Conservation (phyloP, 2,797 vertebrate genomes). For the Labroides dimidiatus region DNA sequence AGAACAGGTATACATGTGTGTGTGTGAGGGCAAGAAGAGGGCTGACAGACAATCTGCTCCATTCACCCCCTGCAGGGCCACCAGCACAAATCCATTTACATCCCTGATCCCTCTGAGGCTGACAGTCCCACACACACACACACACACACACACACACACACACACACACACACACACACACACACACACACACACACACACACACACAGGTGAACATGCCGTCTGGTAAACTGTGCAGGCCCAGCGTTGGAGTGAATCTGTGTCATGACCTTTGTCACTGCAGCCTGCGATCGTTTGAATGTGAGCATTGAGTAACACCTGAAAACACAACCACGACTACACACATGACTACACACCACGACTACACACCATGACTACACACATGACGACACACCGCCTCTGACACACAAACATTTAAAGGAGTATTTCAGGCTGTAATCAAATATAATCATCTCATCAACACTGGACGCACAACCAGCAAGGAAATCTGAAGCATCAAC, state of each 20-base stretch:
- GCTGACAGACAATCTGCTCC: conserved; percentile 64
- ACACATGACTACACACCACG: no score
- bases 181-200: not conserved
- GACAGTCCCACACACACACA: conserved; percentile 22
- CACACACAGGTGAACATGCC: not conserved
- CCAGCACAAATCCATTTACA: conserved; percentile 63
- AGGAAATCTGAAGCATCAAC: conserved; percentile 5
- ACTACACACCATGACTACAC: not conserved
- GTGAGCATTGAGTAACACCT: not conserved
- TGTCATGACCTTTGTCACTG: conserved; percentile 42
- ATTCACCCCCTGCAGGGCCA: conserved; percentile 57
- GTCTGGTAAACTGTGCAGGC: conserved; percentile 3
- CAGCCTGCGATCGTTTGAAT: not conserved
- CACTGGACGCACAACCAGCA: not conserved
- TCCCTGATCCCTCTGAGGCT: conserved; percentile 41
- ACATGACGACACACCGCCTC: not conserved
- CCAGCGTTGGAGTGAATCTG: conserved; percentile 7
- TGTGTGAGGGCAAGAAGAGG: conserved; percentile 37
- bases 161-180: conserved; percentile 1
- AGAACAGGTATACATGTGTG: not conserved
- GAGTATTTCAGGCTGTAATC: not conserved
- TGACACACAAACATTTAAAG: not conserved
- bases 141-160: conserved; percentile 10
- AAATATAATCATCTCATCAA: not conserved
- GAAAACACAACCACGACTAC: not conserved